Evolutionary conservation across 2,888 invertebrate genomes (phyloP).

Genomic region (Tortrix viridana): DNA sequence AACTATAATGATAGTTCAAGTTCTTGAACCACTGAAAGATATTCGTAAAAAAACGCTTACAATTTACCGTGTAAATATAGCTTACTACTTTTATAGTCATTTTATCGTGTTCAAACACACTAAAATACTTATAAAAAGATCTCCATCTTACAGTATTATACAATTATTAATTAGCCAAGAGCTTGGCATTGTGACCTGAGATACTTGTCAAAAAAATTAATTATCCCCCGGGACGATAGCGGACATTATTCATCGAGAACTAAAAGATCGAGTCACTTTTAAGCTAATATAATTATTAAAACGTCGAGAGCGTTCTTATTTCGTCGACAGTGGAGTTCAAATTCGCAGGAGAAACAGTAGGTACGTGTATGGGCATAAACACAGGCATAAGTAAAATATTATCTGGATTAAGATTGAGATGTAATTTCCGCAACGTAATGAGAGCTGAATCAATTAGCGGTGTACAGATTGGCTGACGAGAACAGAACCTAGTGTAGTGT

Average conservation of each 20-base stretch:
- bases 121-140: constrained; percentile 4
- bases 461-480: too few species aligned
- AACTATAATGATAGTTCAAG: too few species aligned
- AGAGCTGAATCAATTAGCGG: too few species aligned
- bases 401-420: too few species aligned
- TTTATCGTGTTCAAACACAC: background rate
- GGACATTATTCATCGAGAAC: constrained; percentile 37
- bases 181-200: constrained; percentile 45
- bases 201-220: constrained; percentile 50
- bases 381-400: too few species aligned
- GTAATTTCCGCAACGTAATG: too few species aligned
- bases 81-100: too few species aligned
- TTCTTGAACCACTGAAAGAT: too few species aligned
- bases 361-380: too few species aligned
- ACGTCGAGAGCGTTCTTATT: background rate
- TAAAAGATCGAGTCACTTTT: background rate
- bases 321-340: background rate
- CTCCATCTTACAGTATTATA: constrained; percentile 11
- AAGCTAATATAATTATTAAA: constrained; percentile 6
- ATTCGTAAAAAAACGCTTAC: too few species aligned
- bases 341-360: background rate
- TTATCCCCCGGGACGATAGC: constrained; percentile 41
- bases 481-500: too few species aligned
- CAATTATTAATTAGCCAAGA: constrained; percentile 45
- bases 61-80: too few species aligned